These are phyloP conservation scores for Tenebrio molitor DNA, from an alignment of 1,140 invertebrate species.

Conservation along the genomic window DNA sequence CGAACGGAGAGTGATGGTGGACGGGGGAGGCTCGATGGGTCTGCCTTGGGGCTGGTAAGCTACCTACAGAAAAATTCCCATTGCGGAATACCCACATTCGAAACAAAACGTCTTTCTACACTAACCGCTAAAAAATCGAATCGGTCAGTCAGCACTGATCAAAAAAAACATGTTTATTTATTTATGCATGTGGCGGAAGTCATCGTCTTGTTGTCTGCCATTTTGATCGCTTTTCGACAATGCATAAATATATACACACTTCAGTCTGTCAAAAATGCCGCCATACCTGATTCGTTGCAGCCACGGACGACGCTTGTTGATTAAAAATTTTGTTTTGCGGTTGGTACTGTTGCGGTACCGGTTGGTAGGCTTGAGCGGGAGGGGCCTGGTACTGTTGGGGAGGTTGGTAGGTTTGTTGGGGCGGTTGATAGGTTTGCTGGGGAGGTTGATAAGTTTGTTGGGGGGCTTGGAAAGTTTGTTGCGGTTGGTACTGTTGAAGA, in stretches of 20 bases:
- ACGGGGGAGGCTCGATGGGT: constrained; percentile 71
- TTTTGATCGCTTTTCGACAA: background rate
- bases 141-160: background rate
- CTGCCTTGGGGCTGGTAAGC: background rate
- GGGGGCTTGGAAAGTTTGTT: background rate
- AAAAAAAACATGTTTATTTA: constrained; percentile 17
- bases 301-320: constrained; percentile 64
- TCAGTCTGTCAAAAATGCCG: constrained; percentile 28
- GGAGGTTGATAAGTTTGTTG: constrained; percentile 11
- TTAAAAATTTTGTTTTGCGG: constrained; percentile 55
- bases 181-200: constrained; percentile 11
- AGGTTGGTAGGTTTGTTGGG: background rate
- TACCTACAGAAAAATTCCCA: background rate
- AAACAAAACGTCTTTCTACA: background rate
- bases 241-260: constrained; percentile 33
- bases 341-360: constrained; percentile 58
- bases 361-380: constrained; percentile 50
- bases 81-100: too few species aligned
- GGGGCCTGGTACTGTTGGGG: constrained; percentile 59
- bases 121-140: background rate
- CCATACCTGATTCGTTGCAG: constrained; percentile 66
- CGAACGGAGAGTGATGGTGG: constrained; percentile 78
- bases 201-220: too few species aligned
- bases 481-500: constrained; percentile 64
- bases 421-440: constrained; percentile 49